Base-by-base conservation (phyloP, 2,797 vertebrate species). In the Tapirus indicus region DNA sequence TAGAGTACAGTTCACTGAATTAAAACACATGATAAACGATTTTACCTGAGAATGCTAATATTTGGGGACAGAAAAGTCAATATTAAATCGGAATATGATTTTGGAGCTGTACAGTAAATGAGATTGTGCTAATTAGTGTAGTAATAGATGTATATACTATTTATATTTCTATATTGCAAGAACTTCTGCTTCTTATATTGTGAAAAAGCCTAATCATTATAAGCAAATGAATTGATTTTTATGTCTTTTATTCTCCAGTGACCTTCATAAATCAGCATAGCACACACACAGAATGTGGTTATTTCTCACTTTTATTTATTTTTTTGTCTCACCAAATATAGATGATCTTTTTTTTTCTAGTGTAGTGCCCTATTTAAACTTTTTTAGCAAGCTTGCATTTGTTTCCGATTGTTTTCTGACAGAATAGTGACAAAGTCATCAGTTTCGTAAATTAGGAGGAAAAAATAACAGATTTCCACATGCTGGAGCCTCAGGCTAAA, bases 321-420 rank as follows among this genome's bases (percentile, higher is more conserved):
- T 91, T 96, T 79, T 47, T n/a, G 7, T 8, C 23, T 94, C 41
- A 91, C 20, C 1, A 83, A 83, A 86, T 75, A 79, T 32, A 89
- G 35, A 85, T 77, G 0, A 8, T 62, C 29, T 44, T 66, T 92
- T 66, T 66, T 68, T 80, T 49, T 11, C 20, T n/a, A 47, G 52
- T 58, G 2, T 29, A 54, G 10, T 97, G 74, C 5, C 83, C 89
- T 93, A 93, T 95, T 95, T 97, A 96, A 91, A 88, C 87, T 90
- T 97, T 94, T 95, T 88, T 54, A 94, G 93, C 74, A 88, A 94
- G 64, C 71, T 97, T 98, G 58, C 41, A 77, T 94, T 95, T 92
- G 83, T 95, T 95, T 79, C 38, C 41, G 83, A 9, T 95, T 94
- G 64, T 94, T 97, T 92, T 35, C 58, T 94, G 82, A 94, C 60